A percentile compares a stretch with the other conserved stretches of the same genome.
Evolutionary conservation across 1,140 invertebrate genomes (phyloP).

Genomic region (Panulirus ornatus): DNA sequence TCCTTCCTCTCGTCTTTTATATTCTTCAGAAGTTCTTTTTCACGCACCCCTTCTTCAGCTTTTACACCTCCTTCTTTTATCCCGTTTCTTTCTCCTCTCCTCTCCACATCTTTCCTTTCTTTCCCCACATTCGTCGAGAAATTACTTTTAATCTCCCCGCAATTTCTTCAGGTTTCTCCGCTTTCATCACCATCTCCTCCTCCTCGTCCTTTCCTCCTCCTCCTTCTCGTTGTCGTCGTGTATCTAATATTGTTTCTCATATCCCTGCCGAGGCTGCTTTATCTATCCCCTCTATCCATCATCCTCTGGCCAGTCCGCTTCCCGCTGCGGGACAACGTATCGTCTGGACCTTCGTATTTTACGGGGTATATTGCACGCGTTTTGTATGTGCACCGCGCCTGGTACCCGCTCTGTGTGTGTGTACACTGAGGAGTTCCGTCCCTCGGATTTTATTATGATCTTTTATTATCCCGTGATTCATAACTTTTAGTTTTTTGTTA

Average conservation of each 20-base stretch:
- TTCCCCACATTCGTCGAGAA: no score
- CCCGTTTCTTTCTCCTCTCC: not conserved
- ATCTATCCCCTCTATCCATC: slow-evolving; percentile 18
- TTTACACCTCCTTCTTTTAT: not conserved
- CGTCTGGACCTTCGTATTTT: slow-evolving; percentile 47
- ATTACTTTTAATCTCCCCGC: not conserved
- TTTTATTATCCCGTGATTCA: slow-evolving; percentile 9
- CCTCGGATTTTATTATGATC: slow-evolving; percentile 42
- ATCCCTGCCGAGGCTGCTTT: not conserved
- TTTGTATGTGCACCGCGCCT: not conserved
- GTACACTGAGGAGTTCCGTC: not conserved
- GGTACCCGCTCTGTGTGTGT: slow-evolving; percentile 19
- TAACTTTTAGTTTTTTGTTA: not conserved
- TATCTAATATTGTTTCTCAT: not conserved
- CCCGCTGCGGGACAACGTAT: slow-evolving; percentile 18
- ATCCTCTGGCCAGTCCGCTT: not conserved
- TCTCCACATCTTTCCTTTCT: not conserved
- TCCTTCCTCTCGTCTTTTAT: not conserved
- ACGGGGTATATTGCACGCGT: slow-evolving; percentile 38
- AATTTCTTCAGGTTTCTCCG: not conserved
- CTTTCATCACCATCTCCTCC: not conserved
- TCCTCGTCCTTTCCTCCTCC: not conserved
- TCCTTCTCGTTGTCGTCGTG: not conserved
- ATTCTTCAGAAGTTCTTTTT: not conserved
- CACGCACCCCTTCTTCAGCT: not conserved